Conservation (phyloP, 1,140 invertebrate species). For the Leptopilina boulardi region DNA sequence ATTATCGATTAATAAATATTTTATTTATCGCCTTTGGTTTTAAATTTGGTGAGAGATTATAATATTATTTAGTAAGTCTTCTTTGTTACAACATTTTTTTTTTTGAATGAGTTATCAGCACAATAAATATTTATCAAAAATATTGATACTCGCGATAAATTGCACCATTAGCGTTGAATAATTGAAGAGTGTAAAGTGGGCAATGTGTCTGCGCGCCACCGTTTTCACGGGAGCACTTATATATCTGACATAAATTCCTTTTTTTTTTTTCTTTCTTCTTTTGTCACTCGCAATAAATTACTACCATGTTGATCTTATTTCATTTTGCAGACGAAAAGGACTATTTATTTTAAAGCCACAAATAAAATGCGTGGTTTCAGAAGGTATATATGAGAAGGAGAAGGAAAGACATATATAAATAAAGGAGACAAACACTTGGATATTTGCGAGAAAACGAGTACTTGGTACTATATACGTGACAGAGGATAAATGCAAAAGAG, state of each 20-base stretch:
- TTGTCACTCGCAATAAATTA: constrained; percentile 24
- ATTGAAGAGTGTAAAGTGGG: neutral
- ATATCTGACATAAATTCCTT: neutral
- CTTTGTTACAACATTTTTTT: too few species aligned
- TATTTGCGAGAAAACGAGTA: neutral
- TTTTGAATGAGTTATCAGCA: too few species aligned
- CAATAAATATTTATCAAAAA: too few species aligned
- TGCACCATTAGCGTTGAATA: neutral
- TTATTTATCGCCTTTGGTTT: too few species aligned
- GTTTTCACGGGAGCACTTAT: constrained; percentile 15
- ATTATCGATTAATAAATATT: too few species aligned
- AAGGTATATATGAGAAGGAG: neutral
- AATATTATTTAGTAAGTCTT: too few species aligned
- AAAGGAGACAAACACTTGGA: neutral
- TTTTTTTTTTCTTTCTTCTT: neutral
- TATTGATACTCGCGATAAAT: too few species aligned
- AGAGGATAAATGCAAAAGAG: neutral
- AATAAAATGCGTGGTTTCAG: neutral
- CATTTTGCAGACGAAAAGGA: neutral
- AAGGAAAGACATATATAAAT: neutral
- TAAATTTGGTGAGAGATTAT: too few species aligned
- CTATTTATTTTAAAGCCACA: neutral
- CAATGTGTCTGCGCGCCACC: constrained; percentile 15
- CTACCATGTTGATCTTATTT: constrained; percentile 13
- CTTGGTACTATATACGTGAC: neutral